Conservation (phyloP, 2,113 vertebrate genomes). For the Globicephala melas region DNA sequence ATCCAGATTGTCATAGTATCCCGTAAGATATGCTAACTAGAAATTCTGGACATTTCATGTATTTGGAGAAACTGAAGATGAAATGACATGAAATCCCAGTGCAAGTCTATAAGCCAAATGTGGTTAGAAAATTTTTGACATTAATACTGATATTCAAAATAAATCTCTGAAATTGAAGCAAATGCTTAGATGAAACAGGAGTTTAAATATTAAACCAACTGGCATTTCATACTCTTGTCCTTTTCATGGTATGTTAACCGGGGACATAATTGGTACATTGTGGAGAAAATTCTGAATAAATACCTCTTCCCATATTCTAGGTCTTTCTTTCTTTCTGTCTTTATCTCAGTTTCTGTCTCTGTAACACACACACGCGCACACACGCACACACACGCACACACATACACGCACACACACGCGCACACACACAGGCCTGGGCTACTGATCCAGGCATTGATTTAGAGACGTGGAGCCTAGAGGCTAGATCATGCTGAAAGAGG, state of each 20-base stretch:
- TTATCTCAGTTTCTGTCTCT: constrained; percentile 12
- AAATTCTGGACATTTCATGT: neutral
- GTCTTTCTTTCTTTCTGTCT: neutral
- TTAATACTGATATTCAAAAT: neutral
- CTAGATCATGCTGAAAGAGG: neutral
- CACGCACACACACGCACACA: neutral
- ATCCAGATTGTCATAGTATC: neutral
- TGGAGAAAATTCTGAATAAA: neutral
- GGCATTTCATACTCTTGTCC: neutral
- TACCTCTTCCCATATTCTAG: neutral
- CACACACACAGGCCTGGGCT: neutral
- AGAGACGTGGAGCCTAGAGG: neutral
- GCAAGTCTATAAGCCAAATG: neutral
- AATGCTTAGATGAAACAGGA: neutral
- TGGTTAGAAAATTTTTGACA: neutral
- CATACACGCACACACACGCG: neutral
- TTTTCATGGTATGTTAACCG: neutral
- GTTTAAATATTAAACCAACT: neutral
- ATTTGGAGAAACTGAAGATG: constrained; percentile 18
- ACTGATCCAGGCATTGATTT: neutral
- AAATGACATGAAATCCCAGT: constrained; percentile 36
- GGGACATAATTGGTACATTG: neutral
- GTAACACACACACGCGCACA: neutral
- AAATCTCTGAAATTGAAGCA: constrained; percentile 1
- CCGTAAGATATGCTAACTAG: neutral